phyloP scores from a whole-genome alignment of 2,113 vertebrate genomes.

The Gallinago media region DNA sequence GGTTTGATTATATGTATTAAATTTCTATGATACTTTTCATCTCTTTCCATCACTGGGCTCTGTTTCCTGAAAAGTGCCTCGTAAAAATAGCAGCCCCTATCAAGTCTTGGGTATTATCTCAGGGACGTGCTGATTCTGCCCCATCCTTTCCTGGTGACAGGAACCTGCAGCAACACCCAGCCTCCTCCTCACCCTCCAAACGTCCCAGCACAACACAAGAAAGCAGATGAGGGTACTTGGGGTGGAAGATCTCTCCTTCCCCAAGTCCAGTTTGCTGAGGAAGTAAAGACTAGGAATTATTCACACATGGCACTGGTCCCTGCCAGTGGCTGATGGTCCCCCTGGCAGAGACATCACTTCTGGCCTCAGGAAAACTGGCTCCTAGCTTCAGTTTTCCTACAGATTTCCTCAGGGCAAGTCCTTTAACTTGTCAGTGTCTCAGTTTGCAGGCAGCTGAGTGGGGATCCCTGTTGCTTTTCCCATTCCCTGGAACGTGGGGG shows the following conservation, averaged over 20 bases:
- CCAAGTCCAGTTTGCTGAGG: neutral
- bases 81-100: neutral
- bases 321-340: neutral
- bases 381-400: neutral
- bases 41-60: neutral
- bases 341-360: neutral
- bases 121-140: neutral
- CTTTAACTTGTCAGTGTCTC: neutral
- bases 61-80: neutral
- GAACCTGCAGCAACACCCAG: neutral
- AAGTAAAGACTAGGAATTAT: neutral
- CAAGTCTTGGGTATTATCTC: neutral
- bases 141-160: neutral
- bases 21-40: constrained; percentile 42
- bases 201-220: neutral
- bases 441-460: neutral
- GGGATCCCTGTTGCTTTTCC: neutral
- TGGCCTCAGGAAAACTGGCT: neutral
- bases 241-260: neutral
- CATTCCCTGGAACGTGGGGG: neutral
- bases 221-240: neutral
- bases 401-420: neutral
- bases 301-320: neutral
- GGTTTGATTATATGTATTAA: constrained; percentile 40
- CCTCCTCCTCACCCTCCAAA: neutral